Evolutionary conservation across 1,140 invertebrate genomes (phyloP).

Genomic region (Trichogramma pretiosum): DNA sequence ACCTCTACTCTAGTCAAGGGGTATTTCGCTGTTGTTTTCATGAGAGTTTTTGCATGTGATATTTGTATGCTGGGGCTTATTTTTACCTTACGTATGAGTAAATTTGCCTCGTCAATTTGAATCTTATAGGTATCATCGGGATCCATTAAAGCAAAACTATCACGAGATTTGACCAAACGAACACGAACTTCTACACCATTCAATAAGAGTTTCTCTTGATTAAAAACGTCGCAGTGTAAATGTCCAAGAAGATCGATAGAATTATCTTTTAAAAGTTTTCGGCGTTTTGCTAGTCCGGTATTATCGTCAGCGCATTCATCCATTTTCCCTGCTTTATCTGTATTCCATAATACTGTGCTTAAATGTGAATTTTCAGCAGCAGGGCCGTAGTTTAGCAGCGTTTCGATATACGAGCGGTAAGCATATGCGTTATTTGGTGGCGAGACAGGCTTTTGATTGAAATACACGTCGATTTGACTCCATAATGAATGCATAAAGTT

Average conservation of each 20-base stretch:
- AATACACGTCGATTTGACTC: constrained; percentile 36
- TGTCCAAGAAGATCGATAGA: constrained; percentile 10
- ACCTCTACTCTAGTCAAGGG: constrained; percentile 34
- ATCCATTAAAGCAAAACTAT: constrained; percentile 33
- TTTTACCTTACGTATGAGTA: constrained; percentile 29
- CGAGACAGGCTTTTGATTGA: constrained; percentile 41
- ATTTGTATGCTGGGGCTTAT: constrained; percentile 13
- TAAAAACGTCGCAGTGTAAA: constrained; percentile 25
- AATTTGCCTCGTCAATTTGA: constrained; percentile 25
- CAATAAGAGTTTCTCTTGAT: constrained; percentile 35
- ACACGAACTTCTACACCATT: constrained; percentile 36
- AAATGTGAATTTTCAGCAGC: constrained; percentile 38
- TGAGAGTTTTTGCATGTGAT: constrained; percentile 12
- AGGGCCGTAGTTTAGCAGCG: constrained; percentile 32
- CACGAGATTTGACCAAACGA: constrained; percentile 28
- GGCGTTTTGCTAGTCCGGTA: no score
- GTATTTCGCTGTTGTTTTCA: constrained; percentile 35
- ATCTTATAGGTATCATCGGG: no score
- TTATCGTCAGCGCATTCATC: no score
- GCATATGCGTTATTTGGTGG: constrained; percentile 38
- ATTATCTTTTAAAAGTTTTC: constrained; percentile 3
- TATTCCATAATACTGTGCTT: constrained; percentile 23
- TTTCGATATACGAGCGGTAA: constrained; percentile 43
- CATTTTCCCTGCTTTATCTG: constrained; percentile 18
- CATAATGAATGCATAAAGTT: constrained; percentile 41